phyloP scores from a whole-genome alignment of 1,140 invertebrate genomes.

The Rhynchophorus ferrugineus region DNA sequence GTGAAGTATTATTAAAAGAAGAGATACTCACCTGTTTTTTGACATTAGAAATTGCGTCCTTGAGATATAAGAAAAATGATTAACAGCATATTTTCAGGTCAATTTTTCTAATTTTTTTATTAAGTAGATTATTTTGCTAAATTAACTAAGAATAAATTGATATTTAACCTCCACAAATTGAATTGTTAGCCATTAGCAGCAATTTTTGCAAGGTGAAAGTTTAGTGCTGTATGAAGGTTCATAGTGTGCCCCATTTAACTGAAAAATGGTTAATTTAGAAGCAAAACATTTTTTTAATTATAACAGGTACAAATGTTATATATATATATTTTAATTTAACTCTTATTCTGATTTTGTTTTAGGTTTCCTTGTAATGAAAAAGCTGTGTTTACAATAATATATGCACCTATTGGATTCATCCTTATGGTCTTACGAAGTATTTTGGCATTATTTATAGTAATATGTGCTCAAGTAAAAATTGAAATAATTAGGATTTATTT shows the following conservation, averaged over 20 bases:
- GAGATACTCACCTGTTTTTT: too few species aligned
- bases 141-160: too few species aligned
- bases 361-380: constrained; percentile 47
- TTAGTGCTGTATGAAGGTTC: neutral
- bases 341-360: constrained; percentile 29
- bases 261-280: constrained; percentile 33
- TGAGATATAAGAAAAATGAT: too few species aligned
- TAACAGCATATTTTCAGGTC: too few species aligned
- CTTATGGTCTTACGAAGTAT: constrained; percentile 43
- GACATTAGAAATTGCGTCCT: too few species aligned
- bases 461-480: constrained; percentile 36
- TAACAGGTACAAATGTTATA: constrained; percentile 29
- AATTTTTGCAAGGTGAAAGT: neutral
- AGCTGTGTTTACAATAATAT: constrained; percentile 45
- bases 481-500: too few species aligned
- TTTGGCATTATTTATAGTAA: constrained; percentile 44
- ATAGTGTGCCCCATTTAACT: neutral
- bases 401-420: constrained; percentile 47
- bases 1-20: too few species aligned
- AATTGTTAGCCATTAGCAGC: too few species aligned
- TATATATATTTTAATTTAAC: neutral
- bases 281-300: constrained; percentile 31
- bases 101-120: too few species aligned
- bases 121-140: too few species aligned
- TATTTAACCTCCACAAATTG: too few species aligned